Evolutionary conservation across 2,888 invertebrate genomes (phyloP).

Genomic region (Neria commutata): DNA sequence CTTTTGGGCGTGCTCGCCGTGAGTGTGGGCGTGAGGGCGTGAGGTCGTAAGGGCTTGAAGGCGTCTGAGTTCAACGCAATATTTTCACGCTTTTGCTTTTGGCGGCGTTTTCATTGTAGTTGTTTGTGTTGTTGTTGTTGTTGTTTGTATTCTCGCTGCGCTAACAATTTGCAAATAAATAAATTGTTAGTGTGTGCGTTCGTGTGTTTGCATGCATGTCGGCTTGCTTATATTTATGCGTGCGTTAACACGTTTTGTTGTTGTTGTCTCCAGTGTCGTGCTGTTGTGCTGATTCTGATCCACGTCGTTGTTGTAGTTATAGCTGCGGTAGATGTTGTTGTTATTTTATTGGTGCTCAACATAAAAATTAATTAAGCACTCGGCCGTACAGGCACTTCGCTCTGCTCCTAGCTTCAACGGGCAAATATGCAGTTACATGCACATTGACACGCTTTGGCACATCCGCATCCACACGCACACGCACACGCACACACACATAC

Average conservation of each 20-base stretch:
- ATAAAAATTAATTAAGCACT: conserved; percentile 27
- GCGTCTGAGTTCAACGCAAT: background rate
- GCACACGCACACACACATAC: background rate
- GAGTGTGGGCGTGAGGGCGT: background rate
- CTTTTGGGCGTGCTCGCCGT: background rate
- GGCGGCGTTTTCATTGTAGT: background rate
- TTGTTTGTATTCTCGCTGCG: background rate
- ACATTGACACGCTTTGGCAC: background rate
- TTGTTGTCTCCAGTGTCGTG: too few species aligned
- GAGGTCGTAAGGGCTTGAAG: too few species aligned
- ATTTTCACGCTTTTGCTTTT: background rate
- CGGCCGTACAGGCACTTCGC: too few species aligned
- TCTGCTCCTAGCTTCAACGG: too few species aligned
- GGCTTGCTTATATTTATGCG: too few species aligned
- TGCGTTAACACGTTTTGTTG: too few species aligned
- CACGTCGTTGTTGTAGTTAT: background rate
- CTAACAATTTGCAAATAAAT: too few species aligned
- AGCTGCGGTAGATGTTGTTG: background rate
- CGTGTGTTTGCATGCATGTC: too few species aligned
- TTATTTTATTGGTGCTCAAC: conserved; percentile 17
- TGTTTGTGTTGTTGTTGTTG: background rate
- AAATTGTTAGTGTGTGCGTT: too few species aligned
- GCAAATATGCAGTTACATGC: conserved; percentile 3
- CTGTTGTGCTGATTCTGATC: too few species aligned
- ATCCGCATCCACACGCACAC: background rate